phyloP scores from a whole-genome alignment of 2,888 invertebrate species.

The Rosalia funebris region DNA sequence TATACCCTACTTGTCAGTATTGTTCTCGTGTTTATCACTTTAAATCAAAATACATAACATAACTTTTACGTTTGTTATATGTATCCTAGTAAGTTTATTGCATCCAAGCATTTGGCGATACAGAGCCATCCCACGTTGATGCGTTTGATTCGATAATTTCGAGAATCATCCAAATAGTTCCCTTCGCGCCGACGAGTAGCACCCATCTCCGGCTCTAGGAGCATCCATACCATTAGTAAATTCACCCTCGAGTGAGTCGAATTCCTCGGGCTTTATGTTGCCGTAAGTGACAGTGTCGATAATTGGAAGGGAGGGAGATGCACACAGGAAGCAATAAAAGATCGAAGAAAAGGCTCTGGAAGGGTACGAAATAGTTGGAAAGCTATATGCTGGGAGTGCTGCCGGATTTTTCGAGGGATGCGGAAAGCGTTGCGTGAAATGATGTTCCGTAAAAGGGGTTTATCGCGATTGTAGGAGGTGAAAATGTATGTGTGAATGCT shows the following conservation, averaged over 20 bases:
- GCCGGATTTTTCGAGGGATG: conserved; percentile 29
- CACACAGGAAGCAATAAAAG: conserved; percentile 42
- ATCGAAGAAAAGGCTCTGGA: conserved; percentile 32
- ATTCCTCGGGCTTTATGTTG: conserved; percentile 52
- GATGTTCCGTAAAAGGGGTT: conserved; percentile 19
- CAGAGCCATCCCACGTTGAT: too few relatives aligned
- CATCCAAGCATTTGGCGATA: too few relatives aligned
- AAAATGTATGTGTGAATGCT: too few relatives aligned
- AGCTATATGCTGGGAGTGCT: conserved; percentile 27
- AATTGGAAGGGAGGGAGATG: conserved; percentile 54
- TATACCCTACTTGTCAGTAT: too few relatives aligned
- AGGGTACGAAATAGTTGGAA: conserved; percentile 24
- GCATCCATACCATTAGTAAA: conserved; percentile 41
- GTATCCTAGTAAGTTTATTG: too few relatives aligned
- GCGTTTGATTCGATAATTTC: conserved; percentile 3
- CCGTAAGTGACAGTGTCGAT: conserved; percentile 56
- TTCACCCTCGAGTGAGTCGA: conserved; percentile 42
- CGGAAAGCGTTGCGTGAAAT: conserved; percentile 8
- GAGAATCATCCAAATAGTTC: conserved; percentile 15
- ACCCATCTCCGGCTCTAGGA: conserved; percentile 30
- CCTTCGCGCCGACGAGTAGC: conserved; percentile 27
- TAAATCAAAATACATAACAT: too few relatives aligned
- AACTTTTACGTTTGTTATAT: too few relatives aligned
- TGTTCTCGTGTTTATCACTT: too few relatives aligned
- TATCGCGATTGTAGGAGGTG: too few relatives aligned